Evolutionary conservation across 2,113 vertebrate species (phyloP), one percentile per base, ranked within the genome.

Genomic region (Petroica traversi): DNA sequence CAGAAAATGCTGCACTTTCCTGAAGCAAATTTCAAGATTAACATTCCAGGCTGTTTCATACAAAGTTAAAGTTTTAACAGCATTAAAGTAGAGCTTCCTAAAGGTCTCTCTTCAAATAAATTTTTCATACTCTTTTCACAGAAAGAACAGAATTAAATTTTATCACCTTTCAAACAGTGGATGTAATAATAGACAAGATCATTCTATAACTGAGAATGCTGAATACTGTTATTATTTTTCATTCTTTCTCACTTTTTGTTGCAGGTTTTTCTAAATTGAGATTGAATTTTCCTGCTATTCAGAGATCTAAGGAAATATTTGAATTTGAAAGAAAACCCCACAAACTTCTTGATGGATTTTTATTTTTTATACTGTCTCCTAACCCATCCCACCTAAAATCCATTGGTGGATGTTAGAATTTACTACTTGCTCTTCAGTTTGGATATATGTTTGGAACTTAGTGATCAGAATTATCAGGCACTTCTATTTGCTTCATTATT

Each of bases 1-100:
- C 26, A 73, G 54, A 82, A 88, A 89, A 82, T 12, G 9, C 5
- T 77, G 25, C 25, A 14, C 9, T 78, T 82, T 64, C 46, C 57
- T 58, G 74, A 61, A 89, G 41, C 26, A 89, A 91, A 85, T 64
- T 95, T 93, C 73, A 62, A 49, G 58, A 82, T 86, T 76, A 95
- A 19, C 66, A 78, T 91, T 84, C 57, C 28, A 75, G 31, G 15
- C 26, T 49, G 14, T 49, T 96, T 79, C 78, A 73, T 25, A 38
- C 16, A 62, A 78, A 87, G 22, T 49, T 61, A 33, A 88, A 89
- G 16, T 89, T 91, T 91, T 88, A 85, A 79, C 46, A 85, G 26
- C 29, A 66, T 85, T 87, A 62, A 95, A 85, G 46, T 15, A 40
- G 10, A 89, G 2, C 11, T 88, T 95, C 41, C 28, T 68, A 76